Evolutionary conservation across 2,797 vertebrate species (phyloP), one percentile per base, ranked within the genome.

Genomic region (Botia almorhae): DNA sequence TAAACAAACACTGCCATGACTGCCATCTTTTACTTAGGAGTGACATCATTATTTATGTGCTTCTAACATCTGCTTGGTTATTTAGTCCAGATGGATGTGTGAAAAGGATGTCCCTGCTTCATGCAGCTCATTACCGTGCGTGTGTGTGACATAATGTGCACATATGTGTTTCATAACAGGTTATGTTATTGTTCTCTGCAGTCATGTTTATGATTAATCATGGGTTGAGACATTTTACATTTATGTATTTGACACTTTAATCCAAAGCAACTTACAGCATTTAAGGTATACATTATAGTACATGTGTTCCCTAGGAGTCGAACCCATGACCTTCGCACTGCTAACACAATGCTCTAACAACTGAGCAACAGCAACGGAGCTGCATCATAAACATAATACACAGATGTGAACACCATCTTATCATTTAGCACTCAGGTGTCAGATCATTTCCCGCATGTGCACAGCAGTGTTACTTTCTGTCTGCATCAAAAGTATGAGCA

Each of bases 21-120:
- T 82, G 82, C 70, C 86, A 82, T 86, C 74, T 63, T 83, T 80
- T 29, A 76, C 51, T 61, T 76, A 46, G 11, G 69, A 19, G 12
- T 92, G 93, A 92, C 85, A 80, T 92, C 88, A 89, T 87, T 69
- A 85, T 89, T 87, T 87, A 82, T 89, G 85, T 88, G 21, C 83
- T 56, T 81, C 43, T 65, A 83, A 89, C 91, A 92, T 90, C 90
- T 90, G 91, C 82, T 89, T 70, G 88, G 77, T 86, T 81, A 90
- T 90, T 75, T 76, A 53, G 65, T 83, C 82, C 81, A 85, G 88
- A 90, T 83, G 87, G 80, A 89, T 82, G 85, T 87, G 79, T 70
- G 69, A 86, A 82, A 19, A 74, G 6, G 43, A 78, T 82, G 82
- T 85, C 87, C 86, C 83, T 75, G 73, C 72, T 67, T 76, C 58